Percentiles rank a stretch among this genome's conserved stretches.
Conservation (phyloP, 2,888 invertebrate genomes). For the Bombyx huttoni region DNA sequence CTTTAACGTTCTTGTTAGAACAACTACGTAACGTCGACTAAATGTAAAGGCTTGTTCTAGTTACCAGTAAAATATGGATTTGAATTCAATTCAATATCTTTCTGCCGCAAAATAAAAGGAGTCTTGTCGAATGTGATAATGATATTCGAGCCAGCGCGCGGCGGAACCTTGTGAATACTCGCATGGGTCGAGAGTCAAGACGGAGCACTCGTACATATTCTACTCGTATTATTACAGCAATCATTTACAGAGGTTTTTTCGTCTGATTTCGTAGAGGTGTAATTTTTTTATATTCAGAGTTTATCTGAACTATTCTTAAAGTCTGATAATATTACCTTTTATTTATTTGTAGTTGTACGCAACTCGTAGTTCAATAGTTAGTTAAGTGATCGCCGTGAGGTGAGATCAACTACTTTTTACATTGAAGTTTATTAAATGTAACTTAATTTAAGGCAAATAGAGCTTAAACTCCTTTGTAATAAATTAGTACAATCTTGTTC, state of each 20-base stretch:
- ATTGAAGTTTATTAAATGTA: constrained; percentile 12
- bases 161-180: too few species aligned
- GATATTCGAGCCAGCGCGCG: too few species aligned
- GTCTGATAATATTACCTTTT: background rate
- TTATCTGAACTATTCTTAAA: constrained; percentile 23
- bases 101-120: too few species aligned
- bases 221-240: background rate
- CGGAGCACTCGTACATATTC: background rate
- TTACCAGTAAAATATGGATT: too few species aligned
- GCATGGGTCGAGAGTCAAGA: too few species aligned
- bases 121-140: too few species aligned
- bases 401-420: background rate
- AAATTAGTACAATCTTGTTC: background rate
- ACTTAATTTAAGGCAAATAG: background rate
- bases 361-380: too few species aligned
- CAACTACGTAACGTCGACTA: too few species aligned
- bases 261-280: constrained; percentile 41
- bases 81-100: too few species aligned
- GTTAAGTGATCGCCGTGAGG: background rate
- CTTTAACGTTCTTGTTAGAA: too few species aligned
- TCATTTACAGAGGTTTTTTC: constrained; percentile 22
- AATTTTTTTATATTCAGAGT: constrained; percentile 54
- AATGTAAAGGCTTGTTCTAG: too few species aligned
- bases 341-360: background rate
- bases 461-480: background rate